Evolutionary conservation across 2,113 vertebrate species (phyloP).

Genomic region (Cheirogaleus medius): DNA sequence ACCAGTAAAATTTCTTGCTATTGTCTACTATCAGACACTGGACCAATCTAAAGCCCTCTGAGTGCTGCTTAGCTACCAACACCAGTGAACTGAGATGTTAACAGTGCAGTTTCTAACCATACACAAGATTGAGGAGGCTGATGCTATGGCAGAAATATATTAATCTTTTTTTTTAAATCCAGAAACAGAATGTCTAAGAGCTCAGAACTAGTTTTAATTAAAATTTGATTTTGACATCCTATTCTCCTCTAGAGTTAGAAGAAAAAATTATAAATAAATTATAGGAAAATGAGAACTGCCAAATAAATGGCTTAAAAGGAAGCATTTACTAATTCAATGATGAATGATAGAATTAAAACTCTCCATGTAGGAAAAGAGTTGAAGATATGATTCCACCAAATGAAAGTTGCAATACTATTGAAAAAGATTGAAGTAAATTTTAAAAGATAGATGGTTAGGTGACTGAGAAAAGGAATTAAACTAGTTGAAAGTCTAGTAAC

Average conservation of each 20-base stretch:
- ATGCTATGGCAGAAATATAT: background rate
- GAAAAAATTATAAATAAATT: background rate
- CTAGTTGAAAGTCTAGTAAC: background rate
- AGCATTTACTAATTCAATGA: background rate
- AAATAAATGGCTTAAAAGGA: background rate
- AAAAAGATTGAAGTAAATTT: background rate
- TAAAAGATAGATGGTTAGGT: background rate
- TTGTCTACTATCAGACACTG: background rate
- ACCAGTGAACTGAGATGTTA: background rate
- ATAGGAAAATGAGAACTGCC: background rate
- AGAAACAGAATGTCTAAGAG: background rate
- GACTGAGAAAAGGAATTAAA: background rate
- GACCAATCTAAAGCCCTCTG: background rate
- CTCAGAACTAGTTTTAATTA: background rate
- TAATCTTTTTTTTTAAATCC: background rate
- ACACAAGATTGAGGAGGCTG: background rate
- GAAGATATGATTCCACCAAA: background rate
- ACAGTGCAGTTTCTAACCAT: background rate
- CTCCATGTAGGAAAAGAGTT: background rate
- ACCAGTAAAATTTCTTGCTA: background rate
- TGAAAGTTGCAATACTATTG: background rate
- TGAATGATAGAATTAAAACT: background rate
- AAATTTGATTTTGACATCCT: slow-evolving; percentile 27
- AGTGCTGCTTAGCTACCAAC: background rate
- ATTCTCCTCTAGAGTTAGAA: background rate